Percentiles rank a stretch among this genome's conserved stretches.
phyloP scores from a whole-genome alignment of 2,888 invertebrate species.

The Acanthosepion esculentum region DNA sequence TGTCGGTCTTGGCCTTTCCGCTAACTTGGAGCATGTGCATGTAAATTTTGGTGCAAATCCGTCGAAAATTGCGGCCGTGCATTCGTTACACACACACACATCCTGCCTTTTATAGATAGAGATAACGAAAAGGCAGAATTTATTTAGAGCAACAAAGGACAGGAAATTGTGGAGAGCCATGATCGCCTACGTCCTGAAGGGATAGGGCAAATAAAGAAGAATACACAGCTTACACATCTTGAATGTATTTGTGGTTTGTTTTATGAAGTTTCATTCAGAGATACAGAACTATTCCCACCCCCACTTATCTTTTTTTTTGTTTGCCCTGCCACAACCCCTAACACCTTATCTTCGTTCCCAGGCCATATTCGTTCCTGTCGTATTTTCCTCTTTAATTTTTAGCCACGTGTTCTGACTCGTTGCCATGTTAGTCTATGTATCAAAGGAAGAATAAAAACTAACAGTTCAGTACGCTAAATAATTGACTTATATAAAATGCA shows the following conservation, averaged over 20 bases:
- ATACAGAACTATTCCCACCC: not conserved
- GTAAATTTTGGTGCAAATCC: no score
- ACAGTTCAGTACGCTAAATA: not conserved
- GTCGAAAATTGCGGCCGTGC: no score
- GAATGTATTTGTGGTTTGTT: not conserved
- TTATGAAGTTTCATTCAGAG: not conserved
- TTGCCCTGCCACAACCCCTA: not conserved
- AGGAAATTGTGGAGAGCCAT: no score
- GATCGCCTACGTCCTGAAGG: no score
- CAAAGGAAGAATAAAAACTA: not conserved
- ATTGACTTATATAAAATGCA: slow-evolving; percentile 20
- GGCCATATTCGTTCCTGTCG: not conserved
- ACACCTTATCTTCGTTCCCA: not conserved
- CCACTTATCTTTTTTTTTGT: not conserved
- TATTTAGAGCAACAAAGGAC: no score
- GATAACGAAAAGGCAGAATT: no score
- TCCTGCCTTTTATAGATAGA: no score
- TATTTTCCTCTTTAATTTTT: not conserved
- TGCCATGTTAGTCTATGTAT: not conserved
- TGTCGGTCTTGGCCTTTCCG: no score
- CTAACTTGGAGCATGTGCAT: no score
- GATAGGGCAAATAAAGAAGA: no score
- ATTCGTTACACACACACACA: no score
- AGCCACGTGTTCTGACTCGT: not conserved
- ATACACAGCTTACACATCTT: not conserved